Percentiles rank a stretch among this genome's conserved stretches.
These are phyloP conservation scores for Drosophila suzukii DNA, from an alignment of 1,140 invertebrate genomes.

Conservation along the genomic window DNA sequence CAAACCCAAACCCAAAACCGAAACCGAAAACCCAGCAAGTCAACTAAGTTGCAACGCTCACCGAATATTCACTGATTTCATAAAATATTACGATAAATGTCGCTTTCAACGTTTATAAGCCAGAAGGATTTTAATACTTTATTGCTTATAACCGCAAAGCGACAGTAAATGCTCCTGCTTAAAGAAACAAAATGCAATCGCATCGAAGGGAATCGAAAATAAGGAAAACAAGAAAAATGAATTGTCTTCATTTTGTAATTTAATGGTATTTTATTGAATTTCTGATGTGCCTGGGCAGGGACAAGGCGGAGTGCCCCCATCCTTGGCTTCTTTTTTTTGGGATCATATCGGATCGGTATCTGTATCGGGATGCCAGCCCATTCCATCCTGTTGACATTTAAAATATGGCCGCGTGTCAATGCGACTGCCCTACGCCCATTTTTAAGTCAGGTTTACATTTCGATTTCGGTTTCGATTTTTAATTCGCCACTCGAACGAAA, in stretches of 20 bases:
- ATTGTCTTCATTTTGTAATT: conserved; percentile 84
- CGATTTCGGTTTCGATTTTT: conserved; percentile 75
- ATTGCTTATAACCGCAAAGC: conserved; percentile 78
- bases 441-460: conserved; percentile 80
- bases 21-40: conserved; percentile 4
- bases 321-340: conserved; percentile 47
- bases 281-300: conserved; percentile 60
- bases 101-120: conserved; percentile 68
- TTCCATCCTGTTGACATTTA: conserved; percentile 78
- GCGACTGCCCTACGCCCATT: conserved; percentile 82
- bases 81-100: conserved; percentile 82
- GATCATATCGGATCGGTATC: neutral
- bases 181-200: conserved; percentile 65
- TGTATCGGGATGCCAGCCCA: conserved; percentile 2
- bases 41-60: conserved; percentile 28
- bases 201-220: conserved; percentile 27
- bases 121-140: conserved; percentile 73
- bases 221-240: conserved; percentile 55
- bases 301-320: conserved; percentile 56
- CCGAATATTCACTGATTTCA: conserved; percentile 74
- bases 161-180: conserved; percentile 81
- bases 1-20: too few relatives aligned
- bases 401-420: conserved; percentile 83
- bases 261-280: conserved; percentile 84
- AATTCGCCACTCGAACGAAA: conserved; percentile 34